phyloP scores from a whole-genome alignment of 2,888 invertebrate species.

The Spilarctia lutea region DNA sequence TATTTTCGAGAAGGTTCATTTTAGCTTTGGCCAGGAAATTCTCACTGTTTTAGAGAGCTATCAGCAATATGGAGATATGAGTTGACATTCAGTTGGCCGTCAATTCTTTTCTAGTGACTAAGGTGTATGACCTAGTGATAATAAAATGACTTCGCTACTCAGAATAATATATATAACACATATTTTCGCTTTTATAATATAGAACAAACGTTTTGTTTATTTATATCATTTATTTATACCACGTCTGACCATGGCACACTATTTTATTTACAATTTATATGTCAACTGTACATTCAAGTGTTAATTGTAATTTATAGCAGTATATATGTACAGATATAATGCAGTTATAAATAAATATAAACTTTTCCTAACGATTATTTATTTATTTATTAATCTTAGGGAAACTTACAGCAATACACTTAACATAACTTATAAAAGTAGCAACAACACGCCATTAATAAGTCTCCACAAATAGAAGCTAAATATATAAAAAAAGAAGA shows the following conservation, averaged over 20 bases:
- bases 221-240: constrained; percentile 24
- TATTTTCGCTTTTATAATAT: not conserved
- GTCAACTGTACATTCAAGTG: constrained; percentile 26
- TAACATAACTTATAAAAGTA: too few relatives aligned
- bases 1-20: too few relatives aligned
- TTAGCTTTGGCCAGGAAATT: too few relatives aligned
- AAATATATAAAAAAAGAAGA: too few relatives aligned
- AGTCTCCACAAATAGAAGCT: too few relatives aligned
- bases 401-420: too few relatives aligned
- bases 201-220: constrained; percentile 17
- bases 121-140: not conserved
- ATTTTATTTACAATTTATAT: constrained; percentile 30
- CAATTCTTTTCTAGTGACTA: too few relatives aligned
- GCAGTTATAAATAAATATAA: not conserved
- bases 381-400: too few relatives aligned
- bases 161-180: not conserved
- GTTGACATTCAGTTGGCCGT: too few relatives aligned
- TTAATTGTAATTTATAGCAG: not conserved
- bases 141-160: not conserved
- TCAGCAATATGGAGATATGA: too few relatives aligned
- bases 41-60: too few relatives aligned
- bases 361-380: not conserved
- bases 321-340: not conserved
- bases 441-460: too few relatives aligned
- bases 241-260: constrained; percentile 37